Percentiles rank a stretch among this genome's conserved stretches.
Evolutionary conservation across 1,140 invertebrate genomes (phyloP).

Genomic region (Achatina immaculata): DNA sequence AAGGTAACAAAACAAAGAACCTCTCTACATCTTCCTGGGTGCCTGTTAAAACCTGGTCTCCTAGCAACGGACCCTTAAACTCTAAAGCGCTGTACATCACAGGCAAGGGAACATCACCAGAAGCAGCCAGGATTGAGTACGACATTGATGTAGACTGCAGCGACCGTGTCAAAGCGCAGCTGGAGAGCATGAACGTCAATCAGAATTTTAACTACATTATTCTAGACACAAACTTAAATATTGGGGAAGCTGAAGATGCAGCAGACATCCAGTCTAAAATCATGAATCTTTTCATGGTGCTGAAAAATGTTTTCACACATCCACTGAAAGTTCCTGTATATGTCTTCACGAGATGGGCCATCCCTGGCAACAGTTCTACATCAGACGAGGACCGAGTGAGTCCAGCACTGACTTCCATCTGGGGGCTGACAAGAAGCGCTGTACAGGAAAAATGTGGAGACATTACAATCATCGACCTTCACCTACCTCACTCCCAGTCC

Average conservation of each 20-base stretch:
- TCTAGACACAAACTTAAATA: neutral
- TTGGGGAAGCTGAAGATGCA: constrained; percentile 2
- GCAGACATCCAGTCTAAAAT: constrained; percentile 20
- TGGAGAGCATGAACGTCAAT: neutral
- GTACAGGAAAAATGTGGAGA: constrained; percentile 32
- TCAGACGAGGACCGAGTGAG: constrained; percentile 11
- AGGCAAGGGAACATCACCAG: neutral
- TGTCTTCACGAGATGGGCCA: constrained; percentile 23
- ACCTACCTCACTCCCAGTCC: constrained; percentile 24
- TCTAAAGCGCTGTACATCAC: constrained; percentile 18
- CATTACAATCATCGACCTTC: constrained; percentile 30
- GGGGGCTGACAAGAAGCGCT: constrained; percentile 41
- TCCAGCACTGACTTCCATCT: constrained; percentile 34
- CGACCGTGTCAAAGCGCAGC: neutral
- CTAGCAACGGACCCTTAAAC: neutral
- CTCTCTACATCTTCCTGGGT: constrained; percentile 21
- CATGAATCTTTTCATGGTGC: constrained; percentile 23
- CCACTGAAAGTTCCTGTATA: constrained; percentile 25
- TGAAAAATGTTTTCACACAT: constrained; percentile 10
- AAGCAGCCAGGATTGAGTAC: constrained; percentile 1
- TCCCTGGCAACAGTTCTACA: neutral
- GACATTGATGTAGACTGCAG: neutral
- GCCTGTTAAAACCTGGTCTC: neutral
- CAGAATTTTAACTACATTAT: neutral
- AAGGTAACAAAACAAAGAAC: constrained; percentile 16